Evolutionary conservation across 2,888 invertebrate species (phyloP).

Genomic region (Cephus runcator): DNA sequence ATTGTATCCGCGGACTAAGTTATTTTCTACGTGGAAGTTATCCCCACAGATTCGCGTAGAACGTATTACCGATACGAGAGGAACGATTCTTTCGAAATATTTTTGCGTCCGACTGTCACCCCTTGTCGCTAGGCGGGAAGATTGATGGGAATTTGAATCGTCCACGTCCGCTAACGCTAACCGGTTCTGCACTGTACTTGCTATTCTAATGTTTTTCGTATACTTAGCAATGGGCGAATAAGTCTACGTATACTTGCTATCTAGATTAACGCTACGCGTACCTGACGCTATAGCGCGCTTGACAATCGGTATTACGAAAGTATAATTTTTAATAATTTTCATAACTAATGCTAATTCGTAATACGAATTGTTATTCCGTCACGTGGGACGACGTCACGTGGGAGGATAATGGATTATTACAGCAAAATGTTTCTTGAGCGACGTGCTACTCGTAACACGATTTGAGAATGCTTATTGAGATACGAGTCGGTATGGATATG

Average conservation of each 20-base stretch:
- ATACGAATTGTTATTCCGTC: neutral
- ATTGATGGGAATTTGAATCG: neutral
- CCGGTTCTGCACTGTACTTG: neutral
- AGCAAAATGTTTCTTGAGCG: neutral
- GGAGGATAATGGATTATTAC: neutral
- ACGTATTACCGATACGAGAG: neutral
- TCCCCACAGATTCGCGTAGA: neutral
- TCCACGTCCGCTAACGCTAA: neutral
- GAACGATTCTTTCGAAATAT: neutral
- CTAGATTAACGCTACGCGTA: neutral
- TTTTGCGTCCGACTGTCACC: neutral
- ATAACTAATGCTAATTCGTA: neutral
- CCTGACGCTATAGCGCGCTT: neutral
- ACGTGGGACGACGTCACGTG: neutral
- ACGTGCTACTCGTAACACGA: neutral
- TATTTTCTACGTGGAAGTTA: neutral
- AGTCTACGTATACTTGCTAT: neutral
- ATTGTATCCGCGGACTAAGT: neutral
- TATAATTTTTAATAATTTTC: neutral
- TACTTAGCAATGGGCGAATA: neutral
- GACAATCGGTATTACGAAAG: neutral
- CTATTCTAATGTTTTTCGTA: no score
- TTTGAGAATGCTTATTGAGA: neutral
- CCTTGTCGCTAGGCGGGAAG: neutral
- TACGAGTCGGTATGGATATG: neutral